Conservation (phyloP, 2,113 vertebrate species). For the Myiagra hebetior region DNA sequence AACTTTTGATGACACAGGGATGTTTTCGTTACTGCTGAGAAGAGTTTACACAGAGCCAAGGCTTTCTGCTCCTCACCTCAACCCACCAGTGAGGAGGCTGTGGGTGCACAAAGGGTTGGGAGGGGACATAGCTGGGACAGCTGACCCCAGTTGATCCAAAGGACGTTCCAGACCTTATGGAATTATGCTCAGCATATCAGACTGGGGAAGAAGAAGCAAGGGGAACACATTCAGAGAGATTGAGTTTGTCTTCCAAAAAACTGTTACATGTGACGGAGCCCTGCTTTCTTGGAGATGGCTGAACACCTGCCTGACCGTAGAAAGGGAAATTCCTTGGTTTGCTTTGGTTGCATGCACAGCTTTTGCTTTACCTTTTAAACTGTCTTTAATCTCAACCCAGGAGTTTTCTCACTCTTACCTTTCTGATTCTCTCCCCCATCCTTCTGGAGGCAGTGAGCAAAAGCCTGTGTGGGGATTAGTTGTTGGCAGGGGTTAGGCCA, state of each 20-base stretch:
- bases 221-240: neutral
- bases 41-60: neutral
- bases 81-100: neutral
- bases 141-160: neutral
- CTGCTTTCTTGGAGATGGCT: neutral
- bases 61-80: neutral
- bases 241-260: neutral
- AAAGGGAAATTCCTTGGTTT: neutral
- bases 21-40: neutral
- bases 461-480: fast-evolving
- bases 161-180: neutral
- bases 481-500: neutral
- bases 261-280: fast-evolving
- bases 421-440: neutral
- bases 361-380: neutral
- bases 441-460: neutral
- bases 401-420: neutral
- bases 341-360: neutral
- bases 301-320: neutral
- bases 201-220: neutral
- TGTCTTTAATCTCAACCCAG: neutral
- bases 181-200: neutral
- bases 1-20: neutral
- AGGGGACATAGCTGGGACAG: neutral
- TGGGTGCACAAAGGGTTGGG: neutral